Conservation (phyloP, 53 echinoderm and acorn worm species). For the Luidia sarsii region DNA sequence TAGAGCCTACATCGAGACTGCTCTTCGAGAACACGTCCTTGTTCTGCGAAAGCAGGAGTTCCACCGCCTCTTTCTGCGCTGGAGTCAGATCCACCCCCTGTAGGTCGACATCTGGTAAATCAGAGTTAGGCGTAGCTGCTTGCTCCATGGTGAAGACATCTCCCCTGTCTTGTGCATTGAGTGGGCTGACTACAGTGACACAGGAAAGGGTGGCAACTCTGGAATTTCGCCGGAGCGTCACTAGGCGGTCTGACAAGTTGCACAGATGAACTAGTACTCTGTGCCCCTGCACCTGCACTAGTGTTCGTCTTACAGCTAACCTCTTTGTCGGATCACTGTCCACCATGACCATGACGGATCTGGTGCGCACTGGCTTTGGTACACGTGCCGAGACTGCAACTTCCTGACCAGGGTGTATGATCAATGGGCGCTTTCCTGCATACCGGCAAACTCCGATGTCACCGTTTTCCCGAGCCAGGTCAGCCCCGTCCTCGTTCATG, state of each 20-base stretch:
- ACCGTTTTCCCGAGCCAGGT: neutral
- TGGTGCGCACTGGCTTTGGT: neutral
- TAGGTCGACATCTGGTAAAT: no score
- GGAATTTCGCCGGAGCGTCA: conserved; percentile 2
- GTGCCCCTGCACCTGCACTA: neutral
- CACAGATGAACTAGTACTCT: neutral
- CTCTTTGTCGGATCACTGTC: neutral
- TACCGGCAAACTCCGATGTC: conserved; percentile 1
- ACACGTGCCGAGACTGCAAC: neutral
- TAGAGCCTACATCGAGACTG: no score
- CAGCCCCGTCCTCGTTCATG: conserved; percentile 16
- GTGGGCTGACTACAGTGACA: neutral
- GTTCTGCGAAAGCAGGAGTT: no score
- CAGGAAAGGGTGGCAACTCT: conserved; percentile 6
- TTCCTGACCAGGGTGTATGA: neutral
- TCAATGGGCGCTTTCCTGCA: neutral
- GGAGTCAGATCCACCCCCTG: no score
- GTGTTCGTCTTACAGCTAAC: neutral
- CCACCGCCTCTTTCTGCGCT: no score
- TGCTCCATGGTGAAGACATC: no score
- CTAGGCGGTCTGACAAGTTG: neutral
- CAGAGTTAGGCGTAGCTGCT: no score
- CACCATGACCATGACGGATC: conserved; percentile 5
- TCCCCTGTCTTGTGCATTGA: no score
- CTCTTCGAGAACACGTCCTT: no score